Percentiles rank a stretch among this genome's conserved stretches.
Conservation (phyloP, 2,797 vertebrate genomes). For the Thamnophis elegans region DNA sequence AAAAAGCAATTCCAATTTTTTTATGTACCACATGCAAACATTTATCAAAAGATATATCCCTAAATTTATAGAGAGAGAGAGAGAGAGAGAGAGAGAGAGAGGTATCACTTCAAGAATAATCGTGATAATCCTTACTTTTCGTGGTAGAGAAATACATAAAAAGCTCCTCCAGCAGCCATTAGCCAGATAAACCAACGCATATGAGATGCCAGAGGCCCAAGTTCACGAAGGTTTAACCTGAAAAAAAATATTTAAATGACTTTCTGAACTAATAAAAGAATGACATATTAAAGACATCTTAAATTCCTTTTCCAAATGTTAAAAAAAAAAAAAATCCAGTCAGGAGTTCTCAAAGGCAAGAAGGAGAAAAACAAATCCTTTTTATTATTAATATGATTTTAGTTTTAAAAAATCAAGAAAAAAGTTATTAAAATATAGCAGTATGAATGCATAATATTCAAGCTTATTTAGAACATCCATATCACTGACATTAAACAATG, state of each 20-base stretch:
- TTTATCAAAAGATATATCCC: neutral
- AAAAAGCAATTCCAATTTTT: neutral
- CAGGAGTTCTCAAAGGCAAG: neutral
- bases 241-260: constrained; percentile 58
- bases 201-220: constrained; percentile 91
- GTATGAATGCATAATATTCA: neutral
- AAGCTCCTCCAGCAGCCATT: constrained; percentile 94
- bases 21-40: neutral
- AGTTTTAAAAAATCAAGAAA: neutral
- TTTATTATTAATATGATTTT: neutral
- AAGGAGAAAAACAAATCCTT: neutral
- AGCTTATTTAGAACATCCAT: neutral
- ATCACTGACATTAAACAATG: neutral
- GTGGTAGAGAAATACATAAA: constrained; percentile 97
- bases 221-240: constrained; percentile 96
- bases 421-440: neutral
- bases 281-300: neutral
- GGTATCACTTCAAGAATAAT: constrained; percentile 38
- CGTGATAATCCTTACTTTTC: constrained; percentile 83
- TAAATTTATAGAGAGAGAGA: neutral
- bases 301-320: neutral
- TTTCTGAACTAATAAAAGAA: constrained; percentile 39
- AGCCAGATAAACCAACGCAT: constrained; percentile 99
- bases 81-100: too few species aligned
- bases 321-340: neutral